A percentile compares a stretch with the other conserved stretches of the same genome.
Evolutionary conservation across 2,113 vertebrate species (phyloP).

Genomic region (Nesoenas mayeri): DNA sequence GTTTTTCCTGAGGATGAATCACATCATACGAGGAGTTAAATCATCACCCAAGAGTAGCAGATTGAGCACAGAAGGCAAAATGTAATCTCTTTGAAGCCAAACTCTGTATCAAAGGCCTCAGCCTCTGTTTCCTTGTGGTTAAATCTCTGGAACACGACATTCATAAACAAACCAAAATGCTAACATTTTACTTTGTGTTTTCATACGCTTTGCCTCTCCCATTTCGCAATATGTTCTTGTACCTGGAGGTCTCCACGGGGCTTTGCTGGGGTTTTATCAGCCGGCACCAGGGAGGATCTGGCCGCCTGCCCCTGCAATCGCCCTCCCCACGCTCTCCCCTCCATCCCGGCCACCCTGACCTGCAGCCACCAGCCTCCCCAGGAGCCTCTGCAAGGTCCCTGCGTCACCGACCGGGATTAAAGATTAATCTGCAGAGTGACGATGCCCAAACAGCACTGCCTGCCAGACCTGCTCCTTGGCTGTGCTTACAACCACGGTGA

Average conservation of each 20-base stretch:
- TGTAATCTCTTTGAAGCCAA: constrained; percentile 29
- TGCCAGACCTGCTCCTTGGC: background rate
- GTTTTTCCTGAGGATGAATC: constrained; percentile 40
- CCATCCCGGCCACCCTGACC: background rate
- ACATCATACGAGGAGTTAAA: constrained; percentile 13
- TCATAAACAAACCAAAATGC: background rate
- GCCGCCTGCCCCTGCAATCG: accelerated
- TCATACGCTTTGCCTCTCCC: background rate
- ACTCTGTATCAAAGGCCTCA: constrained; percentile 26
- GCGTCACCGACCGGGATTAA: accelerated
- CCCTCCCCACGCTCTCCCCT: background rate
- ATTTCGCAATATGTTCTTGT: background rate
- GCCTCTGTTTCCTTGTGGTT: constrained; percentile 20
- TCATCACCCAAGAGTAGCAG: constrained; percentile 14
- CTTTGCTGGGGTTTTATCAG: background rate
- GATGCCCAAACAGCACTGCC: background rate
- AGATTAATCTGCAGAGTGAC: background rate
- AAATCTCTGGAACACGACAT: constrained; percentile 8
- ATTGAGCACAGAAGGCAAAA: constrained; percentile 39
- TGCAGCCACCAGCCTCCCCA: background rate
- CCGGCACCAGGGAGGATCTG: accelerated
- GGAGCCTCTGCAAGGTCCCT: background rate
- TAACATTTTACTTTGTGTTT: background rate
- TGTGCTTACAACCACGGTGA: background rate
- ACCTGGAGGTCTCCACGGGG: background rate